Conservation (phyloP, 2,797 vertebrate species). For the Malurus leucopterus region DNA sequence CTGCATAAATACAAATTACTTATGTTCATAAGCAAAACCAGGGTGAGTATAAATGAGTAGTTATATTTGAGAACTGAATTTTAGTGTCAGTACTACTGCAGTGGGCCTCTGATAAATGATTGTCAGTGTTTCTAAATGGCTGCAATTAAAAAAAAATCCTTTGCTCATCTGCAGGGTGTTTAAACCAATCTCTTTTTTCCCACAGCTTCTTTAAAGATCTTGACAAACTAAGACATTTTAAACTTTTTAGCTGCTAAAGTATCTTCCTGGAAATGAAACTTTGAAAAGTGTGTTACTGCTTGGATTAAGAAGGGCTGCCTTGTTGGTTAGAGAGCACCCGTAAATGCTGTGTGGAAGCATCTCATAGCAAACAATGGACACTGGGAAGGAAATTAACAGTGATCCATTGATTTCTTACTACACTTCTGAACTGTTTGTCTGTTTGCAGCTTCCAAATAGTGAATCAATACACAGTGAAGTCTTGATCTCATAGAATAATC, state of each 20-base stretch:
- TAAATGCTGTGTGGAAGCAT: slow-evolving; percentile 10
- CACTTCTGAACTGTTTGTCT: slow-evolving; percentile 15
- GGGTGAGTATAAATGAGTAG: neutral
- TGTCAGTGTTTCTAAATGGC: neutral
- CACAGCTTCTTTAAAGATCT: neutral
- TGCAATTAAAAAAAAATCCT: neutral
- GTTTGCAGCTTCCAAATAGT: slow-evolving; percentile 15
- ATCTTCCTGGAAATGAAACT: slow-evolving; percentile 21
- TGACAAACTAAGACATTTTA: neutral
- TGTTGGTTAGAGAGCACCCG: slow-evolving; percentile 18
- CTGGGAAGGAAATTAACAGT: slow-evolving; percentile 30
- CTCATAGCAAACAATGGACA: slow-evolving; percentile 16
- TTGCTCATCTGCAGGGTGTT: neutral
- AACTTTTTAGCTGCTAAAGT: slow-evolving; percentile 5
- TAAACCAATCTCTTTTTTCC: neutral
- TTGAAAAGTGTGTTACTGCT: neutral
- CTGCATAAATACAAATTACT: neutral
- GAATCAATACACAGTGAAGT: slow-evolving; percentile 8
- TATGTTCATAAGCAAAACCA: neutral
- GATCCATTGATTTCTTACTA: slow-evolving; percentile 23
- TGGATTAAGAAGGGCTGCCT: slow-evolving; percentile 28
- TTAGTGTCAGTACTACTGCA: neutral
- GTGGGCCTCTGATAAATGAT: neutral
- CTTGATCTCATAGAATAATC: neutral
- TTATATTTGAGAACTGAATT: neutral